Evolutionary conservation across 2,113 vertebrate genomes (phyloP), one percentile per base, ranked within the genome.

Genomic region (Manacus vitellinus): DNA sequence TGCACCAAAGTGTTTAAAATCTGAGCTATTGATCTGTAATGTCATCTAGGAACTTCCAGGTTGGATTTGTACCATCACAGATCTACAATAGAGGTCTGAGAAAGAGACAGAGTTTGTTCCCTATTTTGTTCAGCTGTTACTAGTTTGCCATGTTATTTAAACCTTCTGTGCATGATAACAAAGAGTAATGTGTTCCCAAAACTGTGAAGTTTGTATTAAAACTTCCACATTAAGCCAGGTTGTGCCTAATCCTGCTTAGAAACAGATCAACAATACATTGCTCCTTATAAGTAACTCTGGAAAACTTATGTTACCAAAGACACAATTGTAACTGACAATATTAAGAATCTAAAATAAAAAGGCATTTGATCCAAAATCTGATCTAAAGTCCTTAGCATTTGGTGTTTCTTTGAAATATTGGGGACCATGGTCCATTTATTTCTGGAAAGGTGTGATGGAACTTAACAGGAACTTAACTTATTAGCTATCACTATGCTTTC

Each of bases 161-260:
- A 8, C 10, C 21, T 83, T 70, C 46, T 61, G 7, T 47, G 28
- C 6, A 6, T 35, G 14, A 3, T 55, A 72, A 55, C 15, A 14
- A 30, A 81, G 30, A 58, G 6, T 27, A 78, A 24, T 7, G 1
- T 5, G 6, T 35, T 73, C 61, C 17, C 15, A 35, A 58, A 73
- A 31, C 25, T 2, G 2, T 0, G 0, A 30, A 39, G 8, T 20
- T 80, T 63, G 66, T 0, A 13, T 35, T 1, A 17, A 73, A 47
- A 43, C 7, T 47, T 87, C 9, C 16, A 24, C 10, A 6, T 52
- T 31, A 55, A 61, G 7, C 3, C 14, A 37, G 0, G 0, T 58
- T 83, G 68, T 80, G 20, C 17, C 23, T 39, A 11, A 41, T 13
- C 18, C 9, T 31, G 10, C 68, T 83, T 46, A 39, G 54, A 68